Percentiles rank a stretch among this genome's conserved stretches.
Conservation (phyloP, 2,113 vertebrate species). For the Morone saxatilis region DNA sequence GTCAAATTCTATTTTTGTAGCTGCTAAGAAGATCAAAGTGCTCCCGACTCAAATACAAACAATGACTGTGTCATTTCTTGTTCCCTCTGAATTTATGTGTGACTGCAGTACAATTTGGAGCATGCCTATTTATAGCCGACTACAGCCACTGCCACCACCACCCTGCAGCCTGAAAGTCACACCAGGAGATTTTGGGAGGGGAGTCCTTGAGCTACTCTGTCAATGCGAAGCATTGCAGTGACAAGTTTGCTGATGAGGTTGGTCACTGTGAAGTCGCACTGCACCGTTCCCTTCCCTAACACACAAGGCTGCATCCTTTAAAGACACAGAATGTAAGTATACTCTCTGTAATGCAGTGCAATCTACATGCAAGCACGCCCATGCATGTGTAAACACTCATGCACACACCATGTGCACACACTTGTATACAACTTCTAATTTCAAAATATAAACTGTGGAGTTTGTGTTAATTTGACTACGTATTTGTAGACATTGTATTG, state of each 20-base stretch:
- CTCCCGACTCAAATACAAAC: conserved; percentile 35
- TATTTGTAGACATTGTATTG: background rate
- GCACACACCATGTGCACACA: background rate
- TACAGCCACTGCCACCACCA: conserved; percentile 44
- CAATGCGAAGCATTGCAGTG: conserved; percentile 69
- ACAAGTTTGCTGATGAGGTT: conserved; percentile 78
- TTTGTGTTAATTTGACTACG: background rate
- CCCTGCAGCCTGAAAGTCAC: conserved; percentile 80
- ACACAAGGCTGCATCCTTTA: conserved; percentile 48
- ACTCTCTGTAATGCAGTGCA: background rate
- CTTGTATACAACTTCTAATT: conserved; percentile 4
- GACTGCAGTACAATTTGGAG: conserved; percentile 79
- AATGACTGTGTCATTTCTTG: conserved; percentile 55
- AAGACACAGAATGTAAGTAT: conserved; percentile 23
- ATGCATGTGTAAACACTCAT: background rate
- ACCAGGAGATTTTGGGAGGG: conserved; percentile 69
- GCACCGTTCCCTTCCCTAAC: conserved; percentile 53
- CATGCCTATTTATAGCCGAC: conserved; percentile 80
- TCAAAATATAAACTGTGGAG: conserved; percentile 8
- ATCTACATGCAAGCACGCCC: background rate
- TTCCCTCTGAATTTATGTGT: conserved; percentile 64
- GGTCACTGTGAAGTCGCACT: conserved; percentile 72
- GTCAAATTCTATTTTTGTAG: background rate
- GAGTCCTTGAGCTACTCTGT: conserved; percentile 76
- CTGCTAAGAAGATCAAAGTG: conserved; percentile 19